phyloP scores from a whole-genome alignment of 2,797 vertebrate species.

The Chelmon rostratus region DNA sequence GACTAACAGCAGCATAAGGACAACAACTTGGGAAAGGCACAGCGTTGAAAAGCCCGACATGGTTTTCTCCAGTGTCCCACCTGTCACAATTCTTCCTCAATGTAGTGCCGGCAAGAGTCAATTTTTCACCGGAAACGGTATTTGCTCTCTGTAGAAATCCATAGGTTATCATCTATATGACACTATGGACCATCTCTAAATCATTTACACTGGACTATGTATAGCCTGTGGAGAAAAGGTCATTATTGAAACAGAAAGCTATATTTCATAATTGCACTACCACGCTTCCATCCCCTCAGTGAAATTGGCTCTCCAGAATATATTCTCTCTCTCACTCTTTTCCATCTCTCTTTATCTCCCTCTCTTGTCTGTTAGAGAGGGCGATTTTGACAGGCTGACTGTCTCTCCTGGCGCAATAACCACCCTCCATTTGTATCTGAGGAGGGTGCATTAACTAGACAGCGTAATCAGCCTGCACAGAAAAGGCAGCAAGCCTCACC shows the following conservation, averaged over 20 bases:
- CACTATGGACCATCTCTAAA: slow-evolving; percentile 59
- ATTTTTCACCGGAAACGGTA: slow-evolving; percentile 49
- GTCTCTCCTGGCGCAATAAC: slow-evolving; percentile 83
- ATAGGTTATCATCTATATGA: slow-evolving; percentile 65
- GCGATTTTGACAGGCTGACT: slow-evolving; percentile 79
- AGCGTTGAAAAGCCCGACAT: slow-evolving; percentile 22
- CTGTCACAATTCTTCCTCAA: slow-evolving; percentile 49
- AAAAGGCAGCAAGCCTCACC: slow-evolving; percentile 64
- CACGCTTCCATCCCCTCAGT: slow-evolving; percentile 72
- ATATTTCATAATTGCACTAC: slow-evolving; percentile 82
- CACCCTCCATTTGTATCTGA: slow-evolving; percentile 82
- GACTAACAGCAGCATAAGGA: slow-evolving; percentile 50
- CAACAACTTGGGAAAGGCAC: slow-evolving; percentile 39
- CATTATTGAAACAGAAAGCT: slow-evolving; percentile 81
- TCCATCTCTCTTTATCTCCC: slow-evolving; percentile 73
- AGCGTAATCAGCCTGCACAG: slow-evolving; percentile 78
- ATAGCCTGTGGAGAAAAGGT: slow-evolving; percentile 71
- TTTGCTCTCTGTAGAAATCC: slow-evolving; percentile 47
- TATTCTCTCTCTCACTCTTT: slow-evolving; percentile 72
- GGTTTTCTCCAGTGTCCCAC: slow-evolving; percentile 34
- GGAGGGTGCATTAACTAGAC: slow-evolving; percentile 83
- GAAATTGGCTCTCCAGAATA: slow-evolving; percentile 81
- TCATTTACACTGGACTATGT: slow-evolving; percentile 73
- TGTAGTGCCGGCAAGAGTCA: slow-evolving; percentile 31
- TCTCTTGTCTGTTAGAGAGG: slow-evolving; percentile 74